Evolutionary conservation across 2,888 invertebrate genomes (phyloP).

Genomic region (Bombyx huttoni): DNA sequence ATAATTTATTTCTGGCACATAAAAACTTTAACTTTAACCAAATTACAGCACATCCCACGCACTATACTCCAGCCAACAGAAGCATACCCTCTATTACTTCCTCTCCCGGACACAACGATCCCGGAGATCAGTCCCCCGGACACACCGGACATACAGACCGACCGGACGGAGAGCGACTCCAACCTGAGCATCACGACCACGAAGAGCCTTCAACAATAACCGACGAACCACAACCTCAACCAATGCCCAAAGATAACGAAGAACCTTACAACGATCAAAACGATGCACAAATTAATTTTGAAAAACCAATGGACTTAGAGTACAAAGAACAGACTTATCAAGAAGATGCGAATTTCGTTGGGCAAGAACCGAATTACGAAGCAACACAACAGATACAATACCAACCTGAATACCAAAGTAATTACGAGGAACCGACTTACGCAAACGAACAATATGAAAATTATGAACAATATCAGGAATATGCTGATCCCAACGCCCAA

Average conservation of each 20-base stretch:
- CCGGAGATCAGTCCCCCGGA: constrained; percentile 58
- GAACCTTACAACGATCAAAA: constrained; percentile 12
- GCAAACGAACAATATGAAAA: constrained; percentile 41
- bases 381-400: constrained; percentile 18
- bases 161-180: constrained; percentile 26
- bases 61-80: constrained; percentile 45
- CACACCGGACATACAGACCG: constrained; percentile 32
- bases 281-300: not conserved
- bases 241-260: constrained; percentile 9
- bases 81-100: constrained; percentile 39
- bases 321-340: constrained; percentile 23
- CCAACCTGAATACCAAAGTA: constrained; percentile 10
- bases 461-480: constrained; percentile 41
- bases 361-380: constrained; percentile 12
- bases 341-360: constrained; percentile 2
- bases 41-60: constrained; percentile 60
- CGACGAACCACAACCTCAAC: constrained; percentile 8
- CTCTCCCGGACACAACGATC: constrained; percentile 48
- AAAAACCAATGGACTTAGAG: constrained; percentile 26
- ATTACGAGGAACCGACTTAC: constrained; percentile 34
- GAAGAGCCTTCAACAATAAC: constrained; percentile 16
- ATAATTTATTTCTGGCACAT: too few relatives aligned
- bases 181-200: constrained; percentile 20
- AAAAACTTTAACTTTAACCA: not conserved
- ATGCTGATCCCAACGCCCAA: constrained; percentile 34